Evolutionary conservation across 2,888 invertebrate genomes (phyloP), one percentile per base, ranked within the genome.

Genomic region (Crossocerus cetratus): DNA sequence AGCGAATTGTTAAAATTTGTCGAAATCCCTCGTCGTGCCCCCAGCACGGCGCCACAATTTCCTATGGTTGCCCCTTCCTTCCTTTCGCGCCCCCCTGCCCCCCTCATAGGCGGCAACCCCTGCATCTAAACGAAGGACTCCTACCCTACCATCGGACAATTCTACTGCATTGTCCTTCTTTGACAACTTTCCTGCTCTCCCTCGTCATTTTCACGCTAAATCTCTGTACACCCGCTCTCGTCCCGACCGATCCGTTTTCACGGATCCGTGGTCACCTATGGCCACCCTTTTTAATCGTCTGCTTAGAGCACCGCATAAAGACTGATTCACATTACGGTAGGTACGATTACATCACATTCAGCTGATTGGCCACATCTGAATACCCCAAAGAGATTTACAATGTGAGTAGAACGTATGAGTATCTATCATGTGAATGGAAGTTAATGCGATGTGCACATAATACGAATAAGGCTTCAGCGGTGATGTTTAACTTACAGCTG

Each of bases 1-100:
- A 72, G 58, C 80, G 81, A 82, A 83, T 85, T 72, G 76, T 82
- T 79, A 70, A 82, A 84, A 81, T 83, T 84, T 73, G 73, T 78
- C 78, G 71, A 75, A 77, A 74, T 65, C 77, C 77, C 80, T 54
- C 32, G n/a, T 60, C 13, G 32, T 42, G 5, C 42, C 8, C 63
- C 59, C 14, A 20, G 58, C 56, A 49, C 60, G n/a, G 23, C 58
- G 18, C 55, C 42, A 23, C 20, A 44, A 64, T 62, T 69, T 65
- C 59, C 64, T 65, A 20, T 42, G 59, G 43, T 67, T 62, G 45
- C 66, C 70, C 73, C 32, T 58, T 66, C 69, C 21, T 58, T 55
- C 44, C 14, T 72, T 16, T 56, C 64, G 22, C 54, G 43, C 20
- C 62, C 49, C 63, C 23, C 16, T 16, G 18, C 22, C 13, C 22